phyloP scores from a whole-genome alignment of 1,140 invertebrate species.

The Drosophila erecta region DNA sequence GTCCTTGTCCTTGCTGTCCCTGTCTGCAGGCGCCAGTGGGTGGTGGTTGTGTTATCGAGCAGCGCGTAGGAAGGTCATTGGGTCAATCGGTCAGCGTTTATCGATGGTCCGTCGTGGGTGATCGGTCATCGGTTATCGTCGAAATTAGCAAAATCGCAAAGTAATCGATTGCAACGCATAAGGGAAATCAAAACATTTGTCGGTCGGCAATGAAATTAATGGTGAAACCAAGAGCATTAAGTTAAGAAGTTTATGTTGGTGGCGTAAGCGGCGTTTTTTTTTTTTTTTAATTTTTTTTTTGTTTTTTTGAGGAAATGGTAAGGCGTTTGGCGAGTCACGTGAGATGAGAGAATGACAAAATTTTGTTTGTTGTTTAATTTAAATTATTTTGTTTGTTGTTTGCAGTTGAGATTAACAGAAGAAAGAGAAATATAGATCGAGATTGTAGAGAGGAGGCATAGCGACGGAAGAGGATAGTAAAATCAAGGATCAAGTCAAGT shows the following conservation, averaged over 20 bases:
- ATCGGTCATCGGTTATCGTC: slow-evolving; percentile 15
- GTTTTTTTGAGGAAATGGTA: slow-evolving; percentile 17
- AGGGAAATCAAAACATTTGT: slow-evolving; percentile 11
- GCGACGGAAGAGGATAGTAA: not conserved
- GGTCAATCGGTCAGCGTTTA: slow-evolving; percentile 11
- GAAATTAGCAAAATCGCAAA: slow-evolving; percentile 3
- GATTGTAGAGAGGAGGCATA: not conserved
- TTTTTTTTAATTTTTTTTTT: slow-evolving; percentile 2
- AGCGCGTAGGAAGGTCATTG: slow-evolving; percentile 8
- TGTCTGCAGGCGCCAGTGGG: slow-evolving; percentile 86
- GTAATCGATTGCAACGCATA: slow-evolving; percentile 21
- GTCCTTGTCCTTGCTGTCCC: slow-evolving; percentile 92
- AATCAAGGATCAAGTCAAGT: slow-evolving; percentile 13
- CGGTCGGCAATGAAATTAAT: slow-evolving; percentile 26
- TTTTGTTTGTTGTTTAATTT: slow-evolving; percentile 64
- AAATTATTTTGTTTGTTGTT: slow-evolving; percentile 45
- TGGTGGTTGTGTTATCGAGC: slow-evolving; percentile 13
- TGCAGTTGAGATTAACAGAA: slow-evolving; percentile 28
- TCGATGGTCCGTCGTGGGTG: slow-evolving; percentile 6
- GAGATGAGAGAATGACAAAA: slow-evolving; percentile 70
- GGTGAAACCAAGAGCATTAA: not conserved
- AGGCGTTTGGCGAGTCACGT: slow-evolving; percentile 36
- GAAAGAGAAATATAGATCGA: not conserved
- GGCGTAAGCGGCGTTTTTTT: slow-evolving; percentile 2
- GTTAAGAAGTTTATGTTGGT: slow-evolving; percentile 25